Evolutionary conservation across 2,888 invertebrate genomes (phyloP), one percentile per base, ranked within the genome.

Genomic region (Tenodera sinensis): DNA sequence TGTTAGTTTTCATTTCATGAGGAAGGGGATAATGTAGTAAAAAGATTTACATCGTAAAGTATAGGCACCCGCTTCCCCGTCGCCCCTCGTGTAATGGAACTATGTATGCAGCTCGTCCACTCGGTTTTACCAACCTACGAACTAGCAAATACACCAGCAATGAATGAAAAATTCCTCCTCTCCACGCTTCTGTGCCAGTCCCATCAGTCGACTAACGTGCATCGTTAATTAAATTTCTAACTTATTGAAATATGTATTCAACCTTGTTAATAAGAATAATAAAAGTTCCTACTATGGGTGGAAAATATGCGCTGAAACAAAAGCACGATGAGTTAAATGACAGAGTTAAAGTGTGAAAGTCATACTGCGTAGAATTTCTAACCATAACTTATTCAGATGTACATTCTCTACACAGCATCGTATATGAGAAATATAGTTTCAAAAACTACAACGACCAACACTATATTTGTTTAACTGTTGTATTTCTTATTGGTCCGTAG

Each of bases 11-110:
- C 88, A 88, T 88, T 88, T 88, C 81, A 83, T 85, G 84, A 88
- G 82, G 85, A 71, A 86, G 71, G 85, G 42, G 81, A 86, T 90
- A 89, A 90, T 88, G 89, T 83, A 88, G 86, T 90, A 87, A 90
- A 89, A 89, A 89, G 89, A 90, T 90, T 90, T 90, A 86, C 90
- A 90, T 90, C 84, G 88, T 89, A 89, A 87, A 90, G 90, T 86
- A 71, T 71, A 71, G 54, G 54, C 54, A 71, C 54, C 25, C 54
- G 20, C 54, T 71, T 71, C 54, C 42, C 85, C 42, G 34, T 34
- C 42, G n/a, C 85, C 47, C 42, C 47, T 27, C 27, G n/a, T 85
- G 85, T 71, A 71, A 71, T 71, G 54, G 54, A 71, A 71, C 54
- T 25, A 71, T 71, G 54, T 71, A 71, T 71, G 54, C 25, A 71